Percentiles rank a stretch among this genome's conserved stretches.
Evolutionary conservation across 2,797 vertebrate species (phyloP).

Genomic region (Octomys mimax): DNA sequence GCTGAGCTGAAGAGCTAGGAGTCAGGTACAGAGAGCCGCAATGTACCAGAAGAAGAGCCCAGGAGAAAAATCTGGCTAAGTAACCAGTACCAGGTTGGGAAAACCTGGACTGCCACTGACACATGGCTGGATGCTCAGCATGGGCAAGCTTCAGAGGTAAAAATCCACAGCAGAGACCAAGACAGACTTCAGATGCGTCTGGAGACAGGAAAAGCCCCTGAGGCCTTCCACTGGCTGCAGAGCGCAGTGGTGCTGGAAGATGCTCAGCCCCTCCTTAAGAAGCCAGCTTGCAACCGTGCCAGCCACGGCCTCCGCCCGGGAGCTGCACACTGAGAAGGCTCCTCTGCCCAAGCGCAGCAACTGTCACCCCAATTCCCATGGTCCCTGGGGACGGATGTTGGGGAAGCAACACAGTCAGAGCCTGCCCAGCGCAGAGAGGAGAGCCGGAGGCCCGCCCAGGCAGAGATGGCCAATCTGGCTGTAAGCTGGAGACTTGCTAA

Average conservation of each 20-base stretch:
- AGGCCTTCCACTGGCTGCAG: background rate
- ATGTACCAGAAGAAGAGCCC: background rate
- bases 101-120: background rate
- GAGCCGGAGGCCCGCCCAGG: fast-evolving
- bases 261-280: background rate
- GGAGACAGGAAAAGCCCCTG: background rate
- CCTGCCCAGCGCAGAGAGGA: background rate
- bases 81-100: background rate
- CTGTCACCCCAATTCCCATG: background rate
- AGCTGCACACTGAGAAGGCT: background rate
- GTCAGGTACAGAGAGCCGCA: background rate
- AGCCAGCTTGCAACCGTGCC: background rate
- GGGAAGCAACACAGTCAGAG: background rate
- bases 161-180: background rate
- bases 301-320: too few relatives aligned
- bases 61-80: background rate
- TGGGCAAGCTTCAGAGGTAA: background rate
- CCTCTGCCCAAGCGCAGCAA: background rate
- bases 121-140: background rate
- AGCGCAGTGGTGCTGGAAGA: background rate
- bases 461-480: background rate
- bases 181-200: background rate
- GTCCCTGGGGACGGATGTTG: background rate
- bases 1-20: background rate
- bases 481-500: background rate